Conservation (phyloP, 2,113 vertebrate species). For the Lutjanus erythropterus region DNA sequence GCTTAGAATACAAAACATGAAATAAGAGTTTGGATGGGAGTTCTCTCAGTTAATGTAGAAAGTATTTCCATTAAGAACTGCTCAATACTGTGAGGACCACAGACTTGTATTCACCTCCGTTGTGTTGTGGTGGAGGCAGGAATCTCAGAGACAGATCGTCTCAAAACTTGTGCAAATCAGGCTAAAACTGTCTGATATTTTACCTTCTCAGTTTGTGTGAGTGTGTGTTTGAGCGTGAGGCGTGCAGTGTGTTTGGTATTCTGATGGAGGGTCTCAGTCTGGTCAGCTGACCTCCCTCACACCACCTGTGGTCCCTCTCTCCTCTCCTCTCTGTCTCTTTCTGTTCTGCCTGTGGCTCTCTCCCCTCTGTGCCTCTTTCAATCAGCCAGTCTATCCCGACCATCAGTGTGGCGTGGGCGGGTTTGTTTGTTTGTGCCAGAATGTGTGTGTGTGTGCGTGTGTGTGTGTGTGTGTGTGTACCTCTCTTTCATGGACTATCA, state of each 20-base stretch:
- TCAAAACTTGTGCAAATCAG: too few relatives aligned
- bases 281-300: conserved; percentile 23
- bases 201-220: neutral
- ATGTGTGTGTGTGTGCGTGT: conserved; percentile 12
- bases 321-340: neutral
- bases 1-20: too few relatives aligned
- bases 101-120: too few relatives aligned
- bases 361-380: conserved; percentile 51
- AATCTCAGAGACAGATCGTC: too few relatives aligned
- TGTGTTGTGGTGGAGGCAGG: too few relatives aligned
- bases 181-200: too few relatives aligned
- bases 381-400: conserved; percentile 58
- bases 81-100: too few relatives aligned
- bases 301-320: conserved; percentile 56
- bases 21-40: too few relatives aligned
- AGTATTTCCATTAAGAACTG: too few relatives aligned
- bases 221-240: neutral
- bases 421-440: conserved; percentile 65
- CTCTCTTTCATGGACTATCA: conserved; percentile 70
- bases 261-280: neutral
- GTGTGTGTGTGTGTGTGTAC: conserved; percentile 23
- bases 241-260: conserved; percentile 50
- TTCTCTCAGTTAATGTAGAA: too few relatives aligned
- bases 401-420: conserved; percentile 59
- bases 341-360: neutral